These are phyloP conservation scores for Anas bernieri DNA, from an alignment of 2,797 vertebrate species.

Conservation along the genomic window DNA sequence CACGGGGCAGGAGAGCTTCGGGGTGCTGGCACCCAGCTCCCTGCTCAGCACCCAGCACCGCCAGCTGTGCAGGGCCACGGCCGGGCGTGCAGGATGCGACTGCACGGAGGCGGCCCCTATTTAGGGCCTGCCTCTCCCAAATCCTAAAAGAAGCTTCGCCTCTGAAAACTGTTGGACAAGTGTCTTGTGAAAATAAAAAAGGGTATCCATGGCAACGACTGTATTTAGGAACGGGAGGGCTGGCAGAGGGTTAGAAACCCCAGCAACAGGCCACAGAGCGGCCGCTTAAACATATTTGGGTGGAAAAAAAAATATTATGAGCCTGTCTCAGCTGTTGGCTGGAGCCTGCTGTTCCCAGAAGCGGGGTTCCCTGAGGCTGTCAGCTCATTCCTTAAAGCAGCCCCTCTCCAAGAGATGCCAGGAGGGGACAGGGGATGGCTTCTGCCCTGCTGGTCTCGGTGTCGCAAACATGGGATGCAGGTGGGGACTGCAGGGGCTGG, in stretches of 20 bases:
- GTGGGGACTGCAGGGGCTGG: not conserved
- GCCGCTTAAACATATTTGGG: not conserved
- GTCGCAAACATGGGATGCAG: not conserved
- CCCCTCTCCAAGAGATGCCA: not conserved
- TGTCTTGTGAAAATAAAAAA: slow-evolving; percentile 55
- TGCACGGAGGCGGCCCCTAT: accelerated
- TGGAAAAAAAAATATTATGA: not conserved
- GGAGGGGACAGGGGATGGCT: not conserved
- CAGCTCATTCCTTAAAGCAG: not conserved
- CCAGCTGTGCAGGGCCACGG: accelerated
- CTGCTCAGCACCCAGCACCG: not conserved
- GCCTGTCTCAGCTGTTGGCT: not conserved
- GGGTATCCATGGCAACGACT: slow-evolving; percentile 52
- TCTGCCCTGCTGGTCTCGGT: not conserved
- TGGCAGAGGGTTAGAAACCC: not conserved
- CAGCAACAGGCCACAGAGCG: slow-evolving; percentile 33
- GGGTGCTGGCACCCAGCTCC: not conserved
- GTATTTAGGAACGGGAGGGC: not conserved
- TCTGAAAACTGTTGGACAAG: slow-evolving; percentile 25
- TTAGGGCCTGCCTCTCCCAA: not conserved
- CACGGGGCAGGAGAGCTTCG: not conserved
- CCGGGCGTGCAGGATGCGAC: accelerated
- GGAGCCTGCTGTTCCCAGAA: not conserved
- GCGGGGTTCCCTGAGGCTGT: not conserved
- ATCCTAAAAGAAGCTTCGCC: not conserved